Evolutionary conservation across 2,797 vertebrate genomes (phyloP), one percentile per base, ranked within the genome.

Genomic region (Zalophus californianus): DNA sequence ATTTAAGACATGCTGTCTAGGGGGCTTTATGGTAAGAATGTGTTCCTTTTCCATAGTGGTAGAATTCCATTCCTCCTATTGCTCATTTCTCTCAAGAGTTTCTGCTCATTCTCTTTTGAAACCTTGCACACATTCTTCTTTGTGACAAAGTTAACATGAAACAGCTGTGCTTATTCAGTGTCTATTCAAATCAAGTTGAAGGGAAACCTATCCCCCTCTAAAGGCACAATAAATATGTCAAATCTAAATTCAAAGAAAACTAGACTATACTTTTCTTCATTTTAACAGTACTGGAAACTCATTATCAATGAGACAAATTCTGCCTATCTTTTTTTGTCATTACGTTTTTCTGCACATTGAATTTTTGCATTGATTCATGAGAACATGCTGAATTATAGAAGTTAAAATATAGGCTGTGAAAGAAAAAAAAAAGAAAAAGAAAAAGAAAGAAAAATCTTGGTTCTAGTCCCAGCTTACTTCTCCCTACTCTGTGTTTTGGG

Each of bases 161-260:
- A 58, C 86, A 94, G 78, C 72, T 94, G 75, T 90, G 86, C 73
- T 94, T 89, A 86, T 93, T 90, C 83, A 60, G 27, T 92, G 66
- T 41, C 93, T 96, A 80, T 94, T 97, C 82, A 97, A 91, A 95
- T 92, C 66, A 77, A 95, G 52, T 77, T 25, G 68, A 96, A 93
- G 72, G 38, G 60, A 92, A 94, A 82, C 21, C 44, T 62, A 90
- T 56, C 56, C 29, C 92, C 86, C 60, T 35, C 41, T 70, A 82
- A 77, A 93, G 86, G 95, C 94, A 95, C 85, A 92, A 96, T 79
- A 98, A 96, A 86, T 64, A 96, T 56, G 77, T 94, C 93, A 96
- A 96, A 88, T 94, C 56, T 77, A 88, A 90, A 92, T 93, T 87
- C 82, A 93, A 70, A 96, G 68, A 50, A 95, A 93, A 94, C n/a